Base-by-base conservation (phyloP, 2,113 vertebrate genomes). In the Siniperca chuatsi region DNA sequence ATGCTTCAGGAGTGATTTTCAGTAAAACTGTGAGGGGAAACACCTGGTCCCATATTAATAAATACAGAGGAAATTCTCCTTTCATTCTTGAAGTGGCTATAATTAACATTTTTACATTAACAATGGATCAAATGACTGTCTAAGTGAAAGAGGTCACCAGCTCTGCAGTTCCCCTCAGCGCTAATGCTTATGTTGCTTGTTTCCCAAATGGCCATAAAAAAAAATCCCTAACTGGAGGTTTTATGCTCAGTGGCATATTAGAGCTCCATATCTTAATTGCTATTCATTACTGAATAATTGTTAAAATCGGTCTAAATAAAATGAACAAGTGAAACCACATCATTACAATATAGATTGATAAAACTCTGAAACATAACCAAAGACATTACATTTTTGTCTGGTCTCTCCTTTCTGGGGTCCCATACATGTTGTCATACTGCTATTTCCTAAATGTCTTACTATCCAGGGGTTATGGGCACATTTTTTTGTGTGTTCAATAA, bases 401-500 rank as follows among this genome's bases (percentile, higher is more conserved):
- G 25, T 10, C 1, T 40, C 44, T 61, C 3, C 16, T 74, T 66
- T 71, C 58, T n/a, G 35, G 71, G n/a, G 42, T 25, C 7, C 6
- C 42, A 4, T 12, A 60, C 55, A 29, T 60, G 15, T 20, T 44
- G 54, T 0, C 50, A 8, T 61, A 20, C 37, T 5, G 29, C 11
- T 57, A 11, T 29, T 67, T 58, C 8, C 23, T 35, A 15, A 29
- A 54, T 13, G 33, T 33, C 1, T 67, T 1, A 46, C 18, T 8
- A 15, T 20, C 4, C 33, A 42, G 8, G 40, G 40, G 42, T 54
- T 54, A 35, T 40, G 58, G 33, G 40, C 33, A 52, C 6, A 15
- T 64, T 75, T 54, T 72, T 72, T 12, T n/a, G 6, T 29, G 37
- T 65, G n/a, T 78, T 78, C 37, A 44, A 37, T 29, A 23, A 66